Evolutionary conservation across 2,797 vertebrate genomes (phyloP).

Genomic region (Peromyscus eremicus): DNA sequence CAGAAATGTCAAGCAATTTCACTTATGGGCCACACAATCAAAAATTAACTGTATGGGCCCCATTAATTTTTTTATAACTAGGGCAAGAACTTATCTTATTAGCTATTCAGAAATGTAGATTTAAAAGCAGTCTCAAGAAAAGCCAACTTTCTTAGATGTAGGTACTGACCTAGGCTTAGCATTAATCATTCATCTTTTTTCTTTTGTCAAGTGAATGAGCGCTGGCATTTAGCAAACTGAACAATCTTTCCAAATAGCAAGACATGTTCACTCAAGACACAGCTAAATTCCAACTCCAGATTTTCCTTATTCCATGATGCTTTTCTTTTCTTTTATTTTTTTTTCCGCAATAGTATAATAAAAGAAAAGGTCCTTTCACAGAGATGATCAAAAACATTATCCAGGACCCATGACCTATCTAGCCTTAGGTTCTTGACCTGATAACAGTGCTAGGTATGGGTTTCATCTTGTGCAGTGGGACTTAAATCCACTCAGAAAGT

Average conservation of each 20-base stretch:
- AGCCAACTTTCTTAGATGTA: slow-evolving; percentile 33
- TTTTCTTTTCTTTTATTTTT: not conserved
- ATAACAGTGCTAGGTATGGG: not conserved
- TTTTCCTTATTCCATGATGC: not conserved
- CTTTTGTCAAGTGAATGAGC: slow-evolving; percentile 2
- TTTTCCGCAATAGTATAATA: not conserved
- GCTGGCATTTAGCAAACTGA: slow-evolving; percentile 49
- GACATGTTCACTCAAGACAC: not conserved
- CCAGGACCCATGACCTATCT: not conserved
- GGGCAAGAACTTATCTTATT: slow-evolving; percentile 47
- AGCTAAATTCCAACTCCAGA: not conserved
- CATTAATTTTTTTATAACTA: slow-evolving; percentile 44
- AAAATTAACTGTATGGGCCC: slow-evolving; percentile 4
- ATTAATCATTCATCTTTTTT: slow-evolving; percentile 31
- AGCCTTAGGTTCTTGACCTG: not conserved
- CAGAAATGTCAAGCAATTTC: slow-evolving; percentile 10
- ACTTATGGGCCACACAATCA: not conserved
- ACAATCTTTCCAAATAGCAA: slow-evolving; percentile 33
- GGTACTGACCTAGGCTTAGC: not conserved
- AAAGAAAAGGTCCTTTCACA: slow-evolving; percentile 7
- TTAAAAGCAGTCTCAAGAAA: not conserved
- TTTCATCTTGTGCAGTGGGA: not conserved
- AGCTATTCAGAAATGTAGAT: slow-evolving; percentile 24
- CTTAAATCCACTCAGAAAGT: not conserved
- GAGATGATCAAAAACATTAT: not conserved